phyloP scores from a whole-genome alignment of 2,888 invertebrate species.

The Drosophila emarginata region DNA sequence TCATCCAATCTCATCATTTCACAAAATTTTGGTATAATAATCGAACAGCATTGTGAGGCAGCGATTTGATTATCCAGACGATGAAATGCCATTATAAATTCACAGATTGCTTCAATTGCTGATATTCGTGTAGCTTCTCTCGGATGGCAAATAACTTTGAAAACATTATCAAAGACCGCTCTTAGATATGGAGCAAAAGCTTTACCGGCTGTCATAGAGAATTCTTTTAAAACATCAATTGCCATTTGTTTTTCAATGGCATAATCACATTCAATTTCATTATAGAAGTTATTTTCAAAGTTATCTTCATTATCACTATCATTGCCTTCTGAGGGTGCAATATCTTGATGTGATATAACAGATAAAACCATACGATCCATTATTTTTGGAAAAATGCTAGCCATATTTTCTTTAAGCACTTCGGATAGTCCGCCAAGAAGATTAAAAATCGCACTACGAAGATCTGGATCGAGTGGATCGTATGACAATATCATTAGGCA shows the following conservation, averaged over 20 bases:
- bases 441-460: constrained; percentile 87
- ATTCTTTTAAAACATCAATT: constrained; percentile 87
- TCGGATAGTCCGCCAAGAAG: constrained; percentile 88
- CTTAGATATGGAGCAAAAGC: constrained; percentile 88
- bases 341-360: constrained; percentile 88
- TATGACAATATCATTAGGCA: constrained; percentile 85
- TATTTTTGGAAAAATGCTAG: constrained; percentile 85
- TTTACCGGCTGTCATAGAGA: constrained; percentile 86
- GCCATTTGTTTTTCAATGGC: constrained; percentile 92
- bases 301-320: constrained; percentile 80
- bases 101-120: constrained; percentile 86
- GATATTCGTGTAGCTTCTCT: constrained; percentile 81
- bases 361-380: constrained; percentile 87
- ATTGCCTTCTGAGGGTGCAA: constrained; percentile 82
- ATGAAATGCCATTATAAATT: constrained; percentile 86
- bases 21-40: constrained; percentile 87
- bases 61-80: constrained; percentile 85
- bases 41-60: constrained; percentile 84
- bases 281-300: constrained; percentile 81
- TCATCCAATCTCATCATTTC: constrained; percentile 85
- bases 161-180: constrained; percentile 87
- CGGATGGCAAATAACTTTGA: constrained; percentile 87
- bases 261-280: constrained; percentile 89
- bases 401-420: constrained; percentile 88
- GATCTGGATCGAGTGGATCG: constrained; percentile 88